These are phyloP conservation scores for Drosophila trichaetosa DNA, from an alignment of 2,888 invertebrate species.

Conservation along the genomic window DNA sequence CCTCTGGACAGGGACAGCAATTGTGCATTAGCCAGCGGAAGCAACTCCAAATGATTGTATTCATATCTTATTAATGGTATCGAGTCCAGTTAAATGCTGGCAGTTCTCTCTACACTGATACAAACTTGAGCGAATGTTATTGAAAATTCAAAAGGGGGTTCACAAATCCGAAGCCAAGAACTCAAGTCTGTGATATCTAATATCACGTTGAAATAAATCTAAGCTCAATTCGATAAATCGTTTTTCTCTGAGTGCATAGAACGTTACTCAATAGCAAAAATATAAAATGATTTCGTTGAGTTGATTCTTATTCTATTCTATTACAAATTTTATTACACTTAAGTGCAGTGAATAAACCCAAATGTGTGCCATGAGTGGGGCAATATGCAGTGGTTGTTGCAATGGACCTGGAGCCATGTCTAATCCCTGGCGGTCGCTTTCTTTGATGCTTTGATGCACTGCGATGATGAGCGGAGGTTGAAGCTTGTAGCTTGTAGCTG, in stretches of 20 bases:
- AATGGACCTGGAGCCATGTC: slow-evolving; percentile 56
- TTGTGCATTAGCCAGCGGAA: slow-evolving; percentile 63
- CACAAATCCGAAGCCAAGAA: background rate
- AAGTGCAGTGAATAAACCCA: slow-evolving; percentile 65
- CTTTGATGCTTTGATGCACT: slow-evolving; percentile 61
- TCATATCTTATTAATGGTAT: slow-evolving; percentile 56
- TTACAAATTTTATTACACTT: slow-evolving; percentile 74
- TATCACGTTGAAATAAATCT: background rate
- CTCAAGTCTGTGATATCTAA: background rate
- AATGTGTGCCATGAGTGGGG: slow-evolving; percentile 66
- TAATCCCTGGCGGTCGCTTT: slow-evolving; percentile 66
- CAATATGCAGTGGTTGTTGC: slow-evolving; percentile 26
- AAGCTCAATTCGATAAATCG: background rate
- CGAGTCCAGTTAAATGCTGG: slow-evolving; percentile 45
- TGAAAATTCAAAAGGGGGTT: background rate
- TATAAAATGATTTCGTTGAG: slow-evolving; percentile 59
- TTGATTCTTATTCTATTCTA: slow-evolving; percentile 59
- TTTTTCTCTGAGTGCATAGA: background rate
- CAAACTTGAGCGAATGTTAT: background rate
- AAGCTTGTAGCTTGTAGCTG: slow-evolving; percentile 53
- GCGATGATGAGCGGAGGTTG: slow-evolving; percentile 42
- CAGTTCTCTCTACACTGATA: background rate
- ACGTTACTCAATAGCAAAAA: slow-evolving; percentile 55
- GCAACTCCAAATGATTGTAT: slow-evolving; percentile 48
- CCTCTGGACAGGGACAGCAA: slow-evolving; percentile 37